Evolutionary conservation across 2,113 vertebrate genomes (phyloP).

Genomic region (Sturnira hondurensis): DNA sequence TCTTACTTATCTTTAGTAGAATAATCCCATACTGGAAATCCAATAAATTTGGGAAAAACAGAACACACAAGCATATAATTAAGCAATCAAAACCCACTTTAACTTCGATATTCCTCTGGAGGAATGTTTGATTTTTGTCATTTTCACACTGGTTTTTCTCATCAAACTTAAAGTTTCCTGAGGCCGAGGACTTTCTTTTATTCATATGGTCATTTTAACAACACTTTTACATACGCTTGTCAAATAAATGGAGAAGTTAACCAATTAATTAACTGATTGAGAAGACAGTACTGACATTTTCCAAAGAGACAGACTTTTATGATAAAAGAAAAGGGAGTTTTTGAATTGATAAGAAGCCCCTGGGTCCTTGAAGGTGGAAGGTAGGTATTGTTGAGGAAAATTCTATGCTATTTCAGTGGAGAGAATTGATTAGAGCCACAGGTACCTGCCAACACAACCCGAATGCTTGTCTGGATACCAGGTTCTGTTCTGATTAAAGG

Average conservation of each 20-base stretch:
- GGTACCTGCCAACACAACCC: neutral
- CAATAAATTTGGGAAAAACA: neutral
- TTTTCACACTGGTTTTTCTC: neutral
- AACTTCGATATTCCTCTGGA: neutral
- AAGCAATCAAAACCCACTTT: neutral
- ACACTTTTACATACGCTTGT: neutral
- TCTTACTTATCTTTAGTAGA: neutral
- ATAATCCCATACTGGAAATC: neutral
- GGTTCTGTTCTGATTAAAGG: neutral
- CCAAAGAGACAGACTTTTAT: neutral
- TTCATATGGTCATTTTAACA: neutral
- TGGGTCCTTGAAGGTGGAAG: neutral
- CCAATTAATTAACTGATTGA: neutral
- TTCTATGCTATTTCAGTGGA: neutral
- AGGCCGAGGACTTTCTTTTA: neutral
- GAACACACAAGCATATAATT: neutral
- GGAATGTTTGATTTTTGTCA: neutral
- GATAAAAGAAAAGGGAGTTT: neutral
- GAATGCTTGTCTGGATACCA: neutral
- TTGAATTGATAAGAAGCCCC: neutral
- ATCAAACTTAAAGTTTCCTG: neutral
- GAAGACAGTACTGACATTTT: neutral
- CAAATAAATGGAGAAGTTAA: neutral
- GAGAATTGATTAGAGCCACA: neutral
- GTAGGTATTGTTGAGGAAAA: neutral